Evolutionary conservation across 2,113 vertebrate genomes (phyloP).

Genomic region (Platichthys stellatus): DNA sequence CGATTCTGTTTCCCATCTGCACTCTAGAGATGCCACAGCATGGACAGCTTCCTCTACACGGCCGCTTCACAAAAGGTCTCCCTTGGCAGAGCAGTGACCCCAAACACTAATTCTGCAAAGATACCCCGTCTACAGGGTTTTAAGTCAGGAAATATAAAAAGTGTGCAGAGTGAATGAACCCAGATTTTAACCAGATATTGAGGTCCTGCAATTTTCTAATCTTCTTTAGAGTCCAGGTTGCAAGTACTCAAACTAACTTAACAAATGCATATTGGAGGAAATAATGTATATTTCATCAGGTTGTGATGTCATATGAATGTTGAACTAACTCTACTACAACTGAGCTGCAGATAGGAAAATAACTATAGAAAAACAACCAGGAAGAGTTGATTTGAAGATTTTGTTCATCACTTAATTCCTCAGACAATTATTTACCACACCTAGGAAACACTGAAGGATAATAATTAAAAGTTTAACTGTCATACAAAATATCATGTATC

Average conservation of each 20-base stretch:
- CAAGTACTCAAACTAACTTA: neutral
- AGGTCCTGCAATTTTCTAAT: neutral
- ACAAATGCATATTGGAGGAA: neutral
- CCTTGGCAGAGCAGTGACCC: constrained; percentile 31
- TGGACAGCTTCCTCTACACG: constrained; percentile 55
- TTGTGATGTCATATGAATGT: too few relatives aligned
- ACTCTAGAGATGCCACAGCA: constrained; percentile 53
- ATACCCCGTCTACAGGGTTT: constrained; percentile 13
- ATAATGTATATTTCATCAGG: neutral
- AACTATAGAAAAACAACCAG: too few relatives aligned
- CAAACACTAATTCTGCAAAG: constrained; percentile 34
- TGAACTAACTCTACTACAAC: too few relatives aligned
- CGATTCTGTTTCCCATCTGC: constrained; percentile 56
- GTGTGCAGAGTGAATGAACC: neutral
- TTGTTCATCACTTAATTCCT: too few relatives aligned
- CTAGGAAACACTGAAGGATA: neutral
- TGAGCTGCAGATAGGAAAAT: too few relatives aligned
- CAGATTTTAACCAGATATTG: neutral
- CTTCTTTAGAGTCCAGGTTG: neutral
- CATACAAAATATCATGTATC: too few relatives aligned
- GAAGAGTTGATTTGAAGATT: too few relatives aligned
- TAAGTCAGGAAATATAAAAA: constrained; percentile 4
- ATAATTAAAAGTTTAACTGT: neutral
- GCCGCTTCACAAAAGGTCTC: constrained; percentile 37
- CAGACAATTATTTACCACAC: too few relatives aligned